Percentiles rank a stretch among this genome's conserved stretches.
Evolutionary conservation across 2,113 vertebrate genomes (phyloP).

Genomic region (Ictidomys tridecemlineatus): DNA sequence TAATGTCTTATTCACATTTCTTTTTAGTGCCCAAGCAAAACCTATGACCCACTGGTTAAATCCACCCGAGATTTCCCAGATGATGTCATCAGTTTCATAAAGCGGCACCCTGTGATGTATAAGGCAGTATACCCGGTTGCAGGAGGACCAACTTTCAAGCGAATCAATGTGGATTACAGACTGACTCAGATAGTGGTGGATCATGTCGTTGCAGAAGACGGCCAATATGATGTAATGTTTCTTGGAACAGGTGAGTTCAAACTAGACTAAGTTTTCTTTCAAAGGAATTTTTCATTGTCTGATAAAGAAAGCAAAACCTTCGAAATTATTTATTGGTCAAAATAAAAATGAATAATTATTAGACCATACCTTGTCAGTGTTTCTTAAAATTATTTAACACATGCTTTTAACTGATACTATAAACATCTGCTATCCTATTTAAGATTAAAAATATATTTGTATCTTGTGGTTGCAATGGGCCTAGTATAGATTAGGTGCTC

Average conservation of each 20-base stretch:
- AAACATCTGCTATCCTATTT: background rate
- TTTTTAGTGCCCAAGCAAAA: conserved; percentile 96
- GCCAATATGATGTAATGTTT: conserved; percentile 98
- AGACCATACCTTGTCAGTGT: background rate
- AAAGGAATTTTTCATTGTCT: background rate
- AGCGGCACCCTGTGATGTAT: conserved; percentile 95
- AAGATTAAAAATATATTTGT: background rate
- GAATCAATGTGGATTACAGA: conserved; percentile 94
- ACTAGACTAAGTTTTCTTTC: background rate
- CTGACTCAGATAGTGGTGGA: conserved; percentile 97
- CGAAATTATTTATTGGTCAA: background rate
- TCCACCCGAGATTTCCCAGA: conserved; percentile 98
- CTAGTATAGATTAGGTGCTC: background rate
- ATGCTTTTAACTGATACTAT: background rate
- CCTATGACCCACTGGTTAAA: conserved; percentile 95
- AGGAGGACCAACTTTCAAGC: conserved; percentile 93
- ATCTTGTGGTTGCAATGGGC: background rate
- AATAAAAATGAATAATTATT: background rate
- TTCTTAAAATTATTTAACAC: background rate
- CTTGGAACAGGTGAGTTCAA: conserved; percentile 94
- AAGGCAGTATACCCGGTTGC: conserved; percentile 91
- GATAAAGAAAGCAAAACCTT: background rate
- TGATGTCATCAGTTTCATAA: conserved; percentile 96
- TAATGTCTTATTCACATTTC: background rate
- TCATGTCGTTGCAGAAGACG: conserved; percentile 95